Evolutionary conservation across 1,140 invertebrate genomes (phyloP).

Genomic region (Antheraea pernyi): DNA sequence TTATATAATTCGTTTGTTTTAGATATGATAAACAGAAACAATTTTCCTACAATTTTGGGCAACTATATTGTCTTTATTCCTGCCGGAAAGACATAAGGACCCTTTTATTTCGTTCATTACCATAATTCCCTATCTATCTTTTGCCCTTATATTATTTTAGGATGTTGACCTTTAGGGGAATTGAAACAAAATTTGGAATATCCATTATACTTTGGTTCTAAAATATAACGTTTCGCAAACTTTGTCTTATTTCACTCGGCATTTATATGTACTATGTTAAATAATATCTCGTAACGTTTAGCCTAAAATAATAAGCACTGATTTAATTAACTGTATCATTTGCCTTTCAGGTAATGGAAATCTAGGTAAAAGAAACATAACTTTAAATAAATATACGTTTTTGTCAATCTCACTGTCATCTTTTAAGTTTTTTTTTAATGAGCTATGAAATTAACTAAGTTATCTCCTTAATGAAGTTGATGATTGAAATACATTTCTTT

Average conservation of each 20-base stretch:
- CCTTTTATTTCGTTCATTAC: constrained; percentile 16
- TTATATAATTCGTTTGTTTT: neutral
- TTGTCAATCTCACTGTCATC: too few relatives aligned
- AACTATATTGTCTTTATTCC: constrained; percentile 29
- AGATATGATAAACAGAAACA: neutral
- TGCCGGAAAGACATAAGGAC: constrained; percentile 3
- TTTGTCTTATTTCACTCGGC: neutral
- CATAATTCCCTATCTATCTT: constrained; percentile 25
- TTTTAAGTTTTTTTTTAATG: too few relatives aligned
- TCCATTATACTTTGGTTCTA: neutral
- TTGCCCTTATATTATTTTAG: constrained; percentile 33
- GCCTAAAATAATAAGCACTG: neutral
- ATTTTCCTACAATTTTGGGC: constrained; percentile 20
- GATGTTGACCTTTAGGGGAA: constrained; percentile 22
- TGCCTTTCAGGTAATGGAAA: neutral
- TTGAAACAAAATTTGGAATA: constrained; percentile 19
- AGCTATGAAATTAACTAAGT: too few relatives aligned
- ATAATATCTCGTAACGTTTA: neutral
- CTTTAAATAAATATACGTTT: neutral
- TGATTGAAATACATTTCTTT: too few relatives aligned
- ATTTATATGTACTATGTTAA: neutral
- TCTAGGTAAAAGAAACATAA: neutral
- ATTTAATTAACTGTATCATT: neutral
- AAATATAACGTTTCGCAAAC: neutral
- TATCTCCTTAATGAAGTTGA: too few relatives aligned